A percentile compares a stretch with the other conserved stretches of the same genome.
Conservation (phyloP, 1,140 invertebrate genomes). For the Riptortus pedestris region DNA sequence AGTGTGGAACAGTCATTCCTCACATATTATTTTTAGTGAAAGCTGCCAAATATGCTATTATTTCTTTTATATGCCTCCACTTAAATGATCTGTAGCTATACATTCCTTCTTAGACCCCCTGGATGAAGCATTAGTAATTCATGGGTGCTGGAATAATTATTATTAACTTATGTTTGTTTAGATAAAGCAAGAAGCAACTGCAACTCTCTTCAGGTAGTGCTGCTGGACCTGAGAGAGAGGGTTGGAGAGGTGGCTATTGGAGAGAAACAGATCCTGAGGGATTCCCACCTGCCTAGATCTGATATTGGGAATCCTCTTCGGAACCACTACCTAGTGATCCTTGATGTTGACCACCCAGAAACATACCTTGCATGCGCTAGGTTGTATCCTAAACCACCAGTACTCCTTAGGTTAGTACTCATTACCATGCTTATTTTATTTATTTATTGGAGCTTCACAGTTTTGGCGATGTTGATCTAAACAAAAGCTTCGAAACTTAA, state of each 20-base stretch:
- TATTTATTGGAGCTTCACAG: neutral
- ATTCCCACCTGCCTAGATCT: constrained; percentile 53
- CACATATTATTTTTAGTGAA: no score
- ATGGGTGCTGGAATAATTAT: no score
- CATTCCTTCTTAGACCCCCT: no score
- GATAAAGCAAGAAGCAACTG: constrained; percentile 52
- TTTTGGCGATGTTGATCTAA: neutral
- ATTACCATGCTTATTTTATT: neutral
- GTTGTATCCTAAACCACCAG: constrained; percentile 53
- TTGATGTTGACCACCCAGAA: constrained; percentile 65
- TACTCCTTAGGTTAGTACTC: constrained; percentile 54
- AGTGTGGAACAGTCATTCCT: no score
- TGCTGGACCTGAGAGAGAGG: constrained; percentile 60
- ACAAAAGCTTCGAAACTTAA: neutral
- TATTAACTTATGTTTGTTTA: constrained; percentile 34
- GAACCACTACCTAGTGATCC: constrained; percentile 72
- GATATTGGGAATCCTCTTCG: constrained; percentile 60
- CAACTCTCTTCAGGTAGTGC: constrained; percentile 69
- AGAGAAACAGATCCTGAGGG: constrained; percentile 50
- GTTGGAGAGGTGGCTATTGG: constrained; percentile 64
- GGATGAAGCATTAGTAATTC: no score
- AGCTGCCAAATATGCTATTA: no score
- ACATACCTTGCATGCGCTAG: constrained; percentile 75
- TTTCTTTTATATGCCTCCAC: no score
- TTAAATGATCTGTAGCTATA: no score